phyloP scores from a whole-genome alignment of 2,113 vertebrate species.

The Tachuris rubrigastra region DNA sequence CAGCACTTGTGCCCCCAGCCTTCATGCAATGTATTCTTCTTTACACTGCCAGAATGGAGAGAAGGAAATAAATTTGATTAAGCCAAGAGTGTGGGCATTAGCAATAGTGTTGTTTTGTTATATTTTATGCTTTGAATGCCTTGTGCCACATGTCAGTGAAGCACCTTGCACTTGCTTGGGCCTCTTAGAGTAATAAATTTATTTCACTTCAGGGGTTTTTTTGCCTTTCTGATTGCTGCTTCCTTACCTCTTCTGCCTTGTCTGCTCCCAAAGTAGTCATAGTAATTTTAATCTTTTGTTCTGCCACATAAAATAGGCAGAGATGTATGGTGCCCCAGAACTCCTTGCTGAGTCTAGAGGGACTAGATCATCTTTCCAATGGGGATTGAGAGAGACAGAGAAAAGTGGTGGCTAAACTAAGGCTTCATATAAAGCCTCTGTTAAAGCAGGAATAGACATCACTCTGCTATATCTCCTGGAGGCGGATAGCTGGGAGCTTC shows the following conservation, averaged over 20 bases:
- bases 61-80: conserved; percentile 10
- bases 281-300: neutral
- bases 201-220: neutral
- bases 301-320: neutral
- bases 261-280: neutral
- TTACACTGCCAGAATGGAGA: neutral
- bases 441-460: neutral
- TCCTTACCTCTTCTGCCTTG: neutral
- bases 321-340: neutral
- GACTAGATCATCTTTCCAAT: neutral
- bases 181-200: neutral
- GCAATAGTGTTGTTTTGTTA: neutral
- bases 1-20: conserved; percentile 38
- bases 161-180: neutral
- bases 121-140: neutral
- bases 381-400: neutral
- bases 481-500: neutral
- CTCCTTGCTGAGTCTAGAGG: neutral
- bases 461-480: neutral
- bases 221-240: neutral
- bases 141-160: neutral
- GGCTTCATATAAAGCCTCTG: neutral
- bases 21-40: conserved; percentile 41
- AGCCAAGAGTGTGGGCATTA: neutral
- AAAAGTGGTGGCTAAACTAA: neutral